Evolutionary conservation across 2,888 invertebrate species (phyloP), one percentile per base, ranked within the genome.

Genomic region (Amphipoea oculea): DNA sequence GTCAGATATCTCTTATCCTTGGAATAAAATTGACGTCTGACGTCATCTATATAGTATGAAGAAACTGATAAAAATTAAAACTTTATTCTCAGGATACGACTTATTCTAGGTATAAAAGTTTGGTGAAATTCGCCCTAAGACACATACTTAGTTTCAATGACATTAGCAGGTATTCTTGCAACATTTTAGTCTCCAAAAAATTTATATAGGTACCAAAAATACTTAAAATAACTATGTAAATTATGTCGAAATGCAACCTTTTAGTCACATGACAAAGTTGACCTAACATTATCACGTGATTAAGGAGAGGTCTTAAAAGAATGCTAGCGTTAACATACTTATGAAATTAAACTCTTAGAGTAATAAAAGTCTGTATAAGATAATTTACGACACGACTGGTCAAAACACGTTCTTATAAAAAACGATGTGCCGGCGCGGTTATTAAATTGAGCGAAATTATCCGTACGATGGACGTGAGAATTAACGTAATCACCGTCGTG

Each of bases 401-500:
- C 86, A 78, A 89, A 88, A 86, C 88, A 88, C 45, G 84, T 88
- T 88, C 79, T 23, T 66, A 76, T 81, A 82, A 76, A 89, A 84
- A 79, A 80, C 75, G 83, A 83, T 79, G 82, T 73, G 83, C 69
- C 20, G 78, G 71, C 68, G 71, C 66, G n/a, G 86, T 79, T 81
- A 85, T 89, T 87, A 91, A 89, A 89, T 91, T 89, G 86, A 84
- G 76, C 74, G 73, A 84, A 90, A 88, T 86, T 79, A 72, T 82
- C 71, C 74, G 85, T 86, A 81, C 88, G 90, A 91, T 88, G 78
- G 88, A 89, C 92, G 88, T 92, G 91, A 86, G 91, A 92, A 86
- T 88, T 80, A 84, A 70, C 65, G 73, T 83, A 88, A 89, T 83
- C 71, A 48, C 73, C 72, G n/a, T 82, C 72, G 77, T 91, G 87